phyloP scores from a whole-genome alignment of 2,797 vertebrate species.

The Phrynocephalus guinanensis region DNA sequence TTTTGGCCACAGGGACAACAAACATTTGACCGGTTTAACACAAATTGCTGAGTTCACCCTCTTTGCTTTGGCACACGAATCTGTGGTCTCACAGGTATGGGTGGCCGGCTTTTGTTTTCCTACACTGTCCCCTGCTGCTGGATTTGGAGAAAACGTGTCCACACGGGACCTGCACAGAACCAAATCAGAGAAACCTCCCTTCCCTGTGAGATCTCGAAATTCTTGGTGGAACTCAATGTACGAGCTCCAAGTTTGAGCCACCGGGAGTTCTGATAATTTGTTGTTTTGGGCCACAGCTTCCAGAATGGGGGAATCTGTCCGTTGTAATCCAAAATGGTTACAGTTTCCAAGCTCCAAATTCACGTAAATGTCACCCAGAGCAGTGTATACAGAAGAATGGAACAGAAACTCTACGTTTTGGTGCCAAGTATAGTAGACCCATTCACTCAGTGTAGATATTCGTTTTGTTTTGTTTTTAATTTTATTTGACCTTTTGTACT shows the following conservation, averaged over 20 bases:
- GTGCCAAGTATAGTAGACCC: too few species aligned
- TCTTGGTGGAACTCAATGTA: neutral
- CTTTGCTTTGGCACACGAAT: neutral
- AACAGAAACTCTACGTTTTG: too few species aligned
- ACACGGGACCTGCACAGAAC: neutral
- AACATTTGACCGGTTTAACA: neutral
- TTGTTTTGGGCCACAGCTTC: too few species aligned
- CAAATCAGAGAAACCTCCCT: neutral
- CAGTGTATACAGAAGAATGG: too few species aligned
- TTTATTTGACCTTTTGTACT: too few species aligned
- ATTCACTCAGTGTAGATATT: too few species aligned
- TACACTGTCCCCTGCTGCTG: constrained; percentile 74
- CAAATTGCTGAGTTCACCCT: constrained; percentile 28
- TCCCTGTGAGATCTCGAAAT: neutral
- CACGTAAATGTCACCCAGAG: too few species aligned
- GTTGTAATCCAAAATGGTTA: too few species aligned
- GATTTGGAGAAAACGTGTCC: constrained; percentile 4
- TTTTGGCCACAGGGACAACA: constrained; percentile 49
- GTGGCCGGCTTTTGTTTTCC: constrained; percentile 59
- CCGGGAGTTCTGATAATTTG: too few species aligned
- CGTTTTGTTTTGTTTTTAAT: too few species aligned
- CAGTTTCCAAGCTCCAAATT: too few species aligned
- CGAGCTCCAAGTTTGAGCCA: neutral
- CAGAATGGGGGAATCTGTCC: too few species aligned
- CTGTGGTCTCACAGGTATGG: constrained; percentile 55